Evolutionary conservation across 2,888 invertebrate genomes (phyloP).

Genomic region (Cinara cedri): DNA sequence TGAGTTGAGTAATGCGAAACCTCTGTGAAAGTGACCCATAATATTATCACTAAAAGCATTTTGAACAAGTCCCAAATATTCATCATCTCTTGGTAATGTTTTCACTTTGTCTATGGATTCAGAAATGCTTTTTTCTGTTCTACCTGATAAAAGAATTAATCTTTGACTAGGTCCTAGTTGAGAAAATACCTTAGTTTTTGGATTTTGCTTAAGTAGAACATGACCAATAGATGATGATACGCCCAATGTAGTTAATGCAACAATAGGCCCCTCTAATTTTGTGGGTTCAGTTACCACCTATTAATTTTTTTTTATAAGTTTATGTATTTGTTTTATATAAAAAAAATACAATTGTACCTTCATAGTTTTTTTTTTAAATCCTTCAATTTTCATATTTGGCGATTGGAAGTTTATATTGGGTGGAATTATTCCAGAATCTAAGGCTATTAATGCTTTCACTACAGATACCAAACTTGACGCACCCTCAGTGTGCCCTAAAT

Average conservation of each 20-base stretch:
- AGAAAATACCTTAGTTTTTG: constrained; percentile 61
- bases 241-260: constrained; percentile 68
- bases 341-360: constrained; percentile 63
- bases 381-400: constrained; percentile 77
- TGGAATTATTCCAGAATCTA: constrained; percentile 88
- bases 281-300: constrained; percentile 60
- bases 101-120: constrained; percentile 61
- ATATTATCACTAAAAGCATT: constrained; percentile 62
- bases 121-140: constrained; percentile 65
- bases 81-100: constrained; percentile 59
- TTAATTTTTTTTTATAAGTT: constrained; percentile 5
- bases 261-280: constrained; percentile 64
- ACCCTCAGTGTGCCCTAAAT: constrained; percentile 97
- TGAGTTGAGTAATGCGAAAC: constrained; percentile 62
- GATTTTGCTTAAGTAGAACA: constrained; percentile 63
- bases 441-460: constrained; percentile 87
- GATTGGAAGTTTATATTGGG: constrained; percentile 84
- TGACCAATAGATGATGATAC: constrained; percentile 68
- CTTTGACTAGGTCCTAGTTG: constrained; percentile 61
- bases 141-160: constrained; percentile 64
- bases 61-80: constrained; percentile 61
- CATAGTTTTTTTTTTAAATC: constrained; percentile 65
- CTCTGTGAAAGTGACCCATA: constrained; percentile 65
- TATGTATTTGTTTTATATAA: background rate
- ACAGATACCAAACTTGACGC: constrained; percentile 87